Conservation (phyloP, 2,888 invertebrate genomes). For the Cheilosia variabilis region DNA sequence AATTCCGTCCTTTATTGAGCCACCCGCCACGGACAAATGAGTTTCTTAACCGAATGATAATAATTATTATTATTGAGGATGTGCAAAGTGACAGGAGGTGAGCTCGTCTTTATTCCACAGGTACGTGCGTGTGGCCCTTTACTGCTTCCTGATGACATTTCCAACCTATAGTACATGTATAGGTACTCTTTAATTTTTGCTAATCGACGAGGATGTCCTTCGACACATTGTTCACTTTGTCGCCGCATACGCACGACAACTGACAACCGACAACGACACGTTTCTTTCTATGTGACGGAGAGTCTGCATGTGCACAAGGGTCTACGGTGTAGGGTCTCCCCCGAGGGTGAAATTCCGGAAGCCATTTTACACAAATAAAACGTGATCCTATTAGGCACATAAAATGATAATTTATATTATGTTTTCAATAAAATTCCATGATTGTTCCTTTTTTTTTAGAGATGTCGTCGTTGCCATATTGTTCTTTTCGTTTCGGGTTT, state of each 20-base stretch:
- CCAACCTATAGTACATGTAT: neutral
- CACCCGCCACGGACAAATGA: slow-evolving; percentile 20
- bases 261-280: slow-evolving; percentile 14
- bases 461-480: slow-evolving; percentile 55
- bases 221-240: slow-evolving; percentile 51
- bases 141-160: slow-evolving; percentile 8
- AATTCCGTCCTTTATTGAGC: slow-evolving; percentile 15
- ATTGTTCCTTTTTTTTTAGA: slow-evolving; percentile 49
- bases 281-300: slow-evolving; percentile 19
- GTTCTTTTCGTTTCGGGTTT: slow-evolving; percentile 52
- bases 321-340: neutral
- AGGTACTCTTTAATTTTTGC: slow-evolving; percentile 49
- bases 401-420: slow-evolving; percentile 75
- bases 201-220: slow-evolving; percentile 67
- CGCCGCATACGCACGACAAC: neutral
- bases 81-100: slow-evolving; percentile 32
- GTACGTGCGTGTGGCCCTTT: slow-evolving; percentile 61
- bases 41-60: slow-evolving; percentile 13
- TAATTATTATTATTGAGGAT: slow-evolving; percentile 32
- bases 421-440: slow-evolving; percentile 68
- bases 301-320: neutral
- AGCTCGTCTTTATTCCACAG: slow-evolving; percentile 39
- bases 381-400: slow-evolving; percentile 73
- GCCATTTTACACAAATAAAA: slow-evolving; percentile 73
- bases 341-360: slow-evolving; percentile 70